phyloP scores from a whole-genome alignment of 2,113 vertebrate genomes.

The Myocastor coypus region DNA sequence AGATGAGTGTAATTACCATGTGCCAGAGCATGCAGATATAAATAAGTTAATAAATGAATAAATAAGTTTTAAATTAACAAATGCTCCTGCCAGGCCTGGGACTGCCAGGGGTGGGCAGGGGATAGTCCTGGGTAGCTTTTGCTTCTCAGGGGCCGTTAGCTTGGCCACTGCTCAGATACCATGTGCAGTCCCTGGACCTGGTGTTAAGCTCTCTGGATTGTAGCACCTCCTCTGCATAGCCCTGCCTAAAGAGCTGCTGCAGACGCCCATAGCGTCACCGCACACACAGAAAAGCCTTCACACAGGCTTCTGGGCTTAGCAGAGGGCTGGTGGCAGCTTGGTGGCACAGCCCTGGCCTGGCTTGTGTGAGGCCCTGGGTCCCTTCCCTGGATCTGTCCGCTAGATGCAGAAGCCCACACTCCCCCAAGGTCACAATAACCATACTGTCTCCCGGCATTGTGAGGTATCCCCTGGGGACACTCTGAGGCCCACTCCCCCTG shows the following conservation, averaged over 20 bases:
- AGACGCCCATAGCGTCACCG: neutral
- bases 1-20: neutral
- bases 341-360: neutral
- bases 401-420: rapidly evolving
- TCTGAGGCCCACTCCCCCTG: neutral
- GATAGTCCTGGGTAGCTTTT: neutral
- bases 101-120: neutral
- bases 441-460: neutral
- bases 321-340: neutral
- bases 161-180: neutral
- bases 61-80: neutral
- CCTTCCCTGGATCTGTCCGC: neutral
- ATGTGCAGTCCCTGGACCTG: constrained; percentile 73
- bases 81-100: constrained; percentile 13
- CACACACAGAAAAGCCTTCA: neutral
- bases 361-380: neutral
- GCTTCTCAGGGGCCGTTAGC: constrained; percentile 59
- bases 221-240: neutral
- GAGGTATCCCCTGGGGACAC: neutral
- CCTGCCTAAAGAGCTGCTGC: neutral
- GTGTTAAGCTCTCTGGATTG: too few relatives aligned
- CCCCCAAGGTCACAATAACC: neutral
- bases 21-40: neutral
- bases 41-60: neutral
- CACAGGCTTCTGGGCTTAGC: neutral